phyloP scores from a whole-genome alignment of 2,797 vertebrate genomes.

The Xenentodon cancila region DNA sequence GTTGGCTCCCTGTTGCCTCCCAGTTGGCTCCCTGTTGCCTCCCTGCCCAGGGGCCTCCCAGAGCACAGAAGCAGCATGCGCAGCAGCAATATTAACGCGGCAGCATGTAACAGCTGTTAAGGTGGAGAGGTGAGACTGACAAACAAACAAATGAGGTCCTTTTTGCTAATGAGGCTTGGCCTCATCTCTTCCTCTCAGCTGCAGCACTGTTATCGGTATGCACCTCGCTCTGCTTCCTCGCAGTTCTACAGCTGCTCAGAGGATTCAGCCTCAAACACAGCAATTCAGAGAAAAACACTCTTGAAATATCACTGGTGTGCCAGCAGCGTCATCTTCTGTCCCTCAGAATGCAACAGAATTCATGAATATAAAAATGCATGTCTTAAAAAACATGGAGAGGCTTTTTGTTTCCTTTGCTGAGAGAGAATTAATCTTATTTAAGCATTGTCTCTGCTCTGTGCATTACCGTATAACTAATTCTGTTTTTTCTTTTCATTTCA shows the following conservation, averaged over 20 bases:
- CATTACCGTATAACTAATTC: constrained; percentile 3
- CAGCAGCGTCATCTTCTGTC: constrained; percentile 48
- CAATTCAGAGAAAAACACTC: constrained; percentile 63
- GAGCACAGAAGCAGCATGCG: constrained; percentile 7
- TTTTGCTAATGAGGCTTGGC: constrained; percentile 70
- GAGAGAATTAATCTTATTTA: constrained; percentile 24
- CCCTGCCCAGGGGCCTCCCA: constrained; percentile 33
- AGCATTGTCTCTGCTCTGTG: constrained; percentile 2
- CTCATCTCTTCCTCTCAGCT: constrained; percentile 54
- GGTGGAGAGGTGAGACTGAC: constrained; percentile 68
- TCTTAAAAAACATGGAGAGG: constrained; percentile 35
- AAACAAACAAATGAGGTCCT: constrained; percentile 71
- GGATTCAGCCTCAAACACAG: constrained; percentile 66
- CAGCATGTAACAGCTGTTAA: constrained; percentile 71
- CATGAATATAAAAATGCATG: constrained; percentile 62
- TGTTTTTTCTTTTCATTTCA: constrained; percentile 34
- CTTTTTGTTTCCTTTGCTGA: constrained; percentile 25
- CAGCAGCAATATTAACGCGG: constrained; percentile 38
- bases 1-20: constrained; percentile 31
- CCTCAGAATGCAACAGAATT: constrained; percentile 55
- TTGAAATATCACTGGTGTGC: constrained; percentile 49
- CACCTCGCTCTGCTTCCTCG: constrained; percentile 69
- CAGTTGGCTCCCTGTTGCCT: constrained; percentile 33
- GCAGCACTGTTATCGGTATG: constrained; percentile 73
- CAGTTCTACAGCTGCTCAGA: constrained; percentile 61